These are phyloP conservation scores for Melinopterus prodromus DNA, from an alignment of 2,888 invertebrate species.

Conservation along the genomic window DNA sequence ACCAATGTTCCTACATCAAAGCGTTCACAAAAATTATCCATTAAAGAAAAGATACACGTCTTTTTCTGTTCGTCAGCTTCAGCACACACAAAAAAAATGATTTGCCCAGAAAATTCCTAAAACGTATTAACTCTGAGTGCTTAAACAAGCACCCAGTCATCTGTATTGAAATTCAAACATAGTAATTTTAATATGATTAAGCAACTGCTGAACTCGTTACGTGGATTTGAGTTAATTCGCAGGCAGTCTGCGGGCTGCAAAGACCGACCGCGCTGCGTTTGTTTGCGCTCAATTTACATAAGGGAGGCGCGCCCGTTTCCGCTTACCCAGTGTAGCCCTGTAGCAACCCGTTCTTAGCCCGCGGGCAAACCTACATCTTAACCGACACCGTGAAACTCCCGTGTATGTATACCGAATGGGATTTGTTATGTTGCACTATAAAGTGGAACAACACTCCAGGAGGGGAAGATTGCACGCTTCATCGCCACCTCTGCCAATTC, in stretches of 20 bases:
- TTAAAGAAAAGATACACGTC: too few relatives aligned
- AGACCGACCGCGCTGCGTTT: slow-evolving; percentile 49
- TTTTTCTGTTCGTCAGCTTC: too few relatives aligned
- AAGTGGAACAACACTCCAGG: slow-evolving; percentile 31
- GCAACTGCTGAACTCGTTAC: slow-evolving; percentile 52
- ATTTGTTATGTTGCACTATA: slow-evolving; percentile 30
- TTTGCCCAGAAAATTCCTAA: too few relatives aligned
- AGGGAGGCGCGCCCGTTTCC: slow-evolving; percentile 45
- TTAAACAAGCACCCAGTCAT: not conserved
- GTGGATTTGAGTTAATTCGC: slow-evolving; percentile 49
- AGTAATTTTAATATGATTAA: slow-evolving; percentile 40
- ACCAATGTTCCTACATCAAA: too few relatives aligned
- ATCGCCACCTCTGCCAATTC: slow-evolving; percentile 17
- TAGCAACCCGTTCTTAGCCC: not conserved
- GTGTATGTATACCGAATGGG: not conserved
- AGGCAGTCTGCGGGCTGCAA: slow-evolving; percentile 48
- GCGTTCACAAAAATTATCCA: too few relatives aligned
- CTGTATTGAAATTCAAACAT: not conserved
- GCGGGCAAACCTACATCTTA: not conserved
- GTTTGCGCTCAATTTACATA: slow-evolving; percentile 52
- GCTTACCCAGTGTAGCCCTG: not conserved
- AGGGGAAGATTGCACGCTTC: slow-evolving; percentile 22
- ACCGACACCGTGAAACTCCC: not conserved
- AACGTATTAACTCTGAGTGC: too few relatives aligned
- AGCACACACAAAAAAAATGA: too few relatives aligned